Conservation (phyloP, 2,113 vertebrate species). For the Oncorhynchus gorbuscha region DNA sequence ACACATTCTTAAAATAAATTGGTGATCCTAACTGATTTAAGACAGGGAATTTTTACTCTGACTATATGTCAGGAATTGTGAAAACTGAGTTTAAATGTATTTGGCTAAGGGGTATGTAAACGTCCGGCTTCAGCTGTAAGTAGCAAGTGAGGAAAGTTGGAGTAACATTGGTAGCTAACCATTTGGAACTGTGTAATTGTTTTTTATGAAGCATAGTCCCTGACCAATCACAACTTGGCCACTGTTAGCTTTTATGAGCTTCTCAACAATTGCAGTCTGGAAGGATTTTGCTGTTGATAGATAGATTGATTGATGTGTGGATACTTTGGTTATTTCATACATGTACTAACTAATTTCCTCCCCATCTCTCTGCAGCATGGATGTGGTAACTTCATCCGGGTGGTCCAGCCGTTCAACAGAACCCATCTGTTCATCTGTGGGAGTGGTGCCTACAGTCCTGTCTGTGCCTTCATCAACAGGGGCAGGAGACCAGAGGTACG, state of each 20-base stretch:
- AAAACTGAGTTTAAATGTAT: no score
- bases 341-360: not conserved
- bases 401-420: slow-evolving; percentile 91
- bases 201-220: not conserved
- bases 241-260: no score
- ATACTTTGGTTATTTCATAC: not conserved
- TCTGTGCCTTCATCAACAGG: slow-evolving; percentile 90
- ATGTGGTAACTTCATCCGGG: slow-evolving; percentile 94
- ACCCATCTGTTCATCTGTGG: slow-evolving; percentile 95
- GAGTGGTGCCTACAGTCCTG: slow-evolving; percentile 93
- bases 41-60: no score
- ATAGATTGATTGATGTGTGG: not conserved
- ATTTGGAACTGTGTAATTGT: not conserved
- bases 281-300: not conserved
- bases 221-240: no score
- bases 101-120: no score
- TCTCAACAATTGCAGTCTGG: no score
- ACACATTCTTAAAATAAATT: no score
- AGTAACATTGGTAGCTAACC: not conserved
- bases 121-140: no score
- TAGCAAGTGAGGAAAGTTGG: not conserved
- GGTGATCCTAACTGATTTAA: no score
- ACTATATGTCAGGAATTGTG: no score
- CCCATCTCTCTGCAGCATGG: slow-evolving; percentile 78
- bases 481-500: slow-evolving; percentile 91